These are phyloP conservation scores for Salarias fasciatus DNA, from an alignment of 2,797 vertebrate species.

Conservation along the genomic window DNA sequence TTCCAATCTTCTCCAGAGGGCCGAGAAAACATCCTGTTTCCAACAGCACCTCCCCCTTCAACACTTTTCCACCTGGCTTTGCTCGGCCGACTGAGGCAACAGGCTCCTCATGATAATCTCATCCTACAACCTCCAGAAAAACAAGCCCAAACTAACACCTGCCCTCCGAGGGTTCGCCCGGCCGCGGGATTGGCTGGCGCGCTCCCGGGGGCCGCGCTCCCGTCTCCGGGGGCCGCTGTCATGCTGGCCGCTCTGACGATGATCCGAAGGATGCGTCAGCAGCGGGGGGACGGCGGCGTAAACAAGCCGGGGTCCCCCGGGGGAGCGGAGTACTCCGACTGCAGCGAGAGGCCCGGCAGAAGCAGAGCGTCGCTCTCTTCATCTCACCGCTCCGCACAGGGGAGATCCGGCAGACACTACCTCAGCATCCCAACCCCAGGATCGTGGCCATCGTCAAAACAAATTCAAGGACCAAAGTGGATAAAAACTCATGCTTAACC, in stretches of 20 bases:
- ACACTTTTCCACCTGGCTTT: conserved; percentile 35
- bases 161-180: conserved; percentile 51
- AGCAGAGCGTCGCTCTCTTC: conserved; percentile 11
- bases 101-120: conserved; percentile 70
- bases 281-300: conserved; percentile 65
- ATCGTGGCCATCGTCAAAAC: too few relatives aligned
- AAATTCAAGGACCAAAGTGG: background rate
- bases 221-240: conserved; percentile 53
- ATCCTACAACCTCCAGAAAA: conserved; percentile 73
- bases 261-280: conserved; percentile 74
- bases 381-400: background rate
- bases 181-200: conserved; percentile 59
- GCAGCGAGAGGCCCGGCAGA: conserved; percentile 25
- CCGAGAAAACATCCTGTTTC: conserved; percentile 1
- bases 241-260: conserved; percentile 55
- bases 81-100: conserved; percentile 62
- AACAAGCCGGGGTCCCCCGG: conserved; percentile 72
- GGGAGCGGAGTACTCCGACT: conserved; percentile 45
- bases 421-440: background rate
- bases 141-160: conserved; percentile 70
- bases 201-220: conserved; percentile 43
- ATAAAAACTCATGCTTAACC: conserved; percentile 29
- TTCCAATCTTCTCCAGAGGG: conserved; percentile 7
- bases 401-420: background rate
- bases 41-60: conserved; percentile 18